Percentiles rank a stretch among this genome's conserved stretches.
Evolutionary conservation across 1,140 invertebrate species (phyloP).

Genomic region (Microplitis mediator): DNA sequence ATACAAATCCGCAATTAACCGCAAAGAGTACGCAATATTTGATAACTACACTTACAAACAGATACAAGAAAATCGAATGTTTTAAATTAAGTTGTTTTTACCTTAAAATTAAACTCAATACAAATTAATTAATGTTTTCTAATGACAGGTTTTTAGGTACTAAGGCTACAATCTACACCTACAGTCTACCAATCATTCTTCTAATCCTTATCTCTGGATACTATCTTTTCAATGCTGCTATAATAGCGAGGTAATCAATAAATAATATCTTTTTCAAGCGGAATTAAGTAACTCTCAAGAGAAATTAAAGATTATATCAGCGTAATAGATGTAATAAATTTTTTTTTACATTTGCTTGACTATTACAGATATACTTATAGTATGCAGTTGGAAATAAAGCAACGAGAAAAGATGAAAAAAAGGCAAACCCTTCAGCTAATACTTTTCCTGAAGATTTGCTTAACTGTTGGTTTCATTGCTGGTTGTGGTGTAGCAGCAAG

Average conservation of each 20-base stretch:
- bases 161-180: conserved; percentile 59
- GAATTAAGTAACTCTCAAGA: not conserved
- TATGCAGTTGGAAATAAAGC: conserved; percentile 66
- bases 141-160: conserved; percentile 59
- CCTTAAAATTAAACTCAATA: too few species aligned
- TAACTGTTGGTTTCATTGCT: conserved; percentile 55
- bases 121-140: not conserved
- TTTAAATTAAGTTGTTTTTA: too few species aligned
- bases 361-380: conserved; percentile 51
- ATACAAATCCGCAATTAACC: too few species aligned
- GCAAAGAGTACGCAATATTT: too few species aligned
- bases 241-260: conserved; percentile 56
- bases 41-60: too few species aligned
- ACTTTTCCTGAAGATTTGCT: conserved; percentile 67
- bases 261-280: conserved; percentile 3
- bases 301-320: conserved; percentile 16
- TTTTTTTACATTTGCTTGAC: not conserved
- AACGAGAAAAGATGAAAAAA: conserved; percentile 67
- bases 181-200: conserved; percentile 54
- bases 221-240: conserved; percentile 59
- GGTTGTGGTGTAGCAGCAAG: conserved; percentile 55
- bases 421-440: conserved; percentile 66
- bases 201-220: conserved; percentile 54
- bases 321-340: not conserved
- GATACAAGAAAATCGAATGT: too few species aligned